Evolutionary conservation across 1,140 invertebrate genomes (phyloP).

Genomic region (Neodiprion lecontei): DNA sequence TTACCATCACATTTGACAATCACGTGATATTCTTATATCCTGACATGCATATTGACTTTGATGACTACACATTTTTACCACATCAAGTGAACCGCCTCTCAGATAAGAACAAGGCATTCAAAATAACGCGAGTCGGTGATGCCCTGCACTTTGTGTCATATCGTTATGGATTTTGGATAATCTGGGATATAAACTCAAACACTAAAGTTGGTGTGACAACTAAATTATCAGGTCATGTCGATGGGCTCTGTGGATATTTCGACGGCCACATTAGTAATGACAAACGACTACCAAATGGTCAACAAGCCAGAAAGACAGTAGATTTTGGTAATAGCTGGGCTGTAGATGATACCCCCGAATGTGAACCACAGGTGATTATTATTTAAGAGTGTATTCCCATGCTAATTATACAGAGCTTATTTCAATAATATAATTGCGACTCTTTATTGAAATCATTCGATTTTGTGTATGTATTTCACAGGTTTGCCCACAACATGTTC

Average conservation of each 20-base stretch:
- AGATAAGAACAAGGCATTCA: conserved; percentile 69
- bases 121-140: conserved; percentile 72
- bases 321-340: conserved; percentile 81
- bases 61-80: conserved; percentile 70
- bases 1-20: conserved; percentile 66
- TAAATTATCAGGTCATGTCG: conserved; percentile 68
- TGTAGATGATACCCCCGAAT: conserved; percentile 59
- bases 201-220: conserved; percentile 75
- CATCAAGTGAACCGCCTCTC: conserved; percentile 74
- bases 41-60: conserved; percentile 71
- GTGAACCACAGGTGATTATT: conserved; percentile 55
- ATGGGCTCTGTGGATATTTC: conserved; percentile 82
- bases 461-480: conserved; percentile 15
- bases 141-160: conserved; percentile 72
- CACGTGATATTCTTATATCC: conserved; percentile 68
- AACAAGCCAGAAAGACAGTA: conserved; percentile 64
- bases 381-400: background rate
- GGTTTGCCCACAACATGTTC: conserved; percentile 65
- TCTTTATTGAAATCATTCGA: conserved; percentile 1
- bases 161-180: conserved; percentile 75
- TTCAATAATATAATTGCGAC: conserved; percentile 10
- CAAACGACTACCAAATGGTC: conserved; percentile 72
- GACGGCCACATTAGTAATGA: conserved; percentile 73
- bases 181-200: conserved; percentile 72
- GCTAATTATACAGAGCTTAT: background rate